These are phyloP conservation scores for Ichneumoninae sp. DNA, from an alignment of 2,888 invertebrate species.

Conservation along the genomic window DNA sequence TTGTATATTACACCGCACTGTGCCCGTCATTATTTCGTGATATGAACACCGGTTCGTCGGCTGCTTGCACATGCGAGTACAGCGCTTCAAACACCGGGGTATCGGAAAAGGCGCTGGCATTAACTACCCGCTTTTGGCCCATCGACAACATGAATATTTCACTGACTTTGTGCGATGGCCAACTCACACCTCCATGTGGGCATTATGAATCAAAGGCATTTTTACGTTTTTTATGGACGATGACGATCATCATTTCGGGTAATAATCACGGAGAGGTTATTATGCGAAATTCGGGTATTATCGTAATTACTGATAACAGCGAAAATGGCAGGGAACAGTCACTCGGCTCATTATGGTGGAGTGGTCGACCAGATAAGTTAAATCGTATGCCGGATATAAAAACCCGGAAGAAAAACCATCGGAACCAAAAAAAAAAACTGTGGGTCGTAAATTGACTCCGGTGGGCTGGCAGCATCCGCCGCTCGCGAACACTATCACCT, in stretches of 20 bases:
- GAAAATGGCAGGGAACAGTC: background rate
- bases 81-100: conserved; percentile 41
- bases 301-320: background rate
- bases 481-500: too few species aligned
- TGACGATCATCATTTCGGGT: background rate
- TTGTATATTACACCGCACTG: background rate
- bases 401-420: too few species aligned
- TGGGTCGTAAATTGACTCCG: too few species aligned
- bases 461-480: too few species aligned
- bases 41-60: conserved; percentile 49
- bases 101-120: conserved; percentile 47
- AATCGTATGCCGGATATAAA: too few species aligned
- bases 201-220: background rate
- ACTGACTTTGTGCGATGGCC: too few species aligned
- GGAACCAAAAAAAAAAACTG: too few species aligned
- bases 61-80: conserved; percentile 39
- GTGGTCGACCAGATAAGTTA: too few species aligned
- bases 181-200: background rate
- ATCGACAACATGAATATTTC: conserved; percentile 8
- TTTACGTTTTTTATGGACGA: background rate
- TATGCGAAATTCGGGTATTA: background rate
- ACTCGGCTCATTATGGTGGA: background rate
- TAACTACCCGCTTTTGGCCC: conserved; percentile 4
- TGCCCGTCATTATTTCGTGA: conserved; percentile 23
- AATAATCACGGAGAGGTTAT: background rate